These are phyloP conservation scores for Lochmaea capreae DNA, from an alignment of 2,888 invertebrate species.

Conservation along the genomic window DNA sequence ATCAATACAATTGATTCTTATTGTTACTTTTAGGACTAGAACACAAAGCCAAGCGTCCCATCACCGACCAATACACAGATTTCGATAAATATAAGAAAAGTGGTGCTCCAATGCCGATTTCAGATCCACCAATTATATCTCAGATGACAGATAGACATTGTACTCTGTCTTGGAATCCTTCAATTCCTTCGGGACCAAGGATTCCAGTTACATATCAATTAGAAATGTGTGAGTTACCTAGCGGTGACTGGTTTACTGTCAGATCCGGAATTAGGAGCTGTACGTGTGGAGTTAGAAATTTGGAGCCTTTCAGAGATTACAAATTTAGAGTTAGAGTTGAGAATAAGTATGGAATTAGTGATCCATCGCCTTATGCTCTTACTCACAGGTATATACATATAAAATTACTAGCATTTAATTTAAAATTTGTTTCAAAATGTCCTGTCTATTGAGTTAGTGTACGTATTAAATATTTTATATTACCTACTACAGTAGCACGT, in stretches of 20 bases:
- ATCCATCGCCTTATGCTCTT: constrained; percentile 91
- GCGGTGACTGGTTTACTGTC: constrained; percentile 93
- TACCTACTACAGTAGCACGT: not conserved
- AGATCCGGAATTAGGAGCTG: constrained; percentile 88
- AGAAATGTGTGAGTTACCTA: constrained; percentile 93
- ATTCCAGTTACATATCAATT: constrained; percentile 94
- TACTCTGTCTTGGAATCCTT: constrained; percentile 94
- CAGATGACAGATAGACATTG: constrained; percentile 91
- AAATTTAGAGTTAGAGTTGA: constrained; percentile 95
- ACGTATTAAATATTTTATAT: no score
- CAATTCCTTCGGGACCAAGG: constrained; percentile 86
- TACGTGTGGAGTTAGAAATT: constrained; percentile 87
- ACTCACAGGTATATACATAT: constrained; percentile 71
- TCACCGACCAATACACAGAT: constrained; percentile 84
- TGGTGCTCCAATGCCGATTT: constrained; percentile 87
- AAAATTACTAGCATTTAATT: not conserved
- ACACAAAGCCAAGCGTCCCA: constrained; percentile 73
- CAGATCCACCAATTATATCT: constrained; percentile 92
- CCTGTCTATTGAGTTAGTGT: not conserved
- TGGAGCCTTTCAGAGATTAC: constrained; percentile 95
- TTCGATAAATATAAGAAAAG: constrained; percentile 85
- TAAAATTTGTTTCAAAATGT: not conserved
- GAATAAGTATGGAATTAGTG: constrained; percentile 96
- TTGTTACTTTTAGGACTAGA: constrained; percentile 67
- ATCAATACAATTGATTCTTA: not conserved